Evolutionary conservation across 1,140 invertebrate genomes (phyloP), one percentile per base, ranked within the genome.

Genomic region (Diorhabda elongata): DNA sequence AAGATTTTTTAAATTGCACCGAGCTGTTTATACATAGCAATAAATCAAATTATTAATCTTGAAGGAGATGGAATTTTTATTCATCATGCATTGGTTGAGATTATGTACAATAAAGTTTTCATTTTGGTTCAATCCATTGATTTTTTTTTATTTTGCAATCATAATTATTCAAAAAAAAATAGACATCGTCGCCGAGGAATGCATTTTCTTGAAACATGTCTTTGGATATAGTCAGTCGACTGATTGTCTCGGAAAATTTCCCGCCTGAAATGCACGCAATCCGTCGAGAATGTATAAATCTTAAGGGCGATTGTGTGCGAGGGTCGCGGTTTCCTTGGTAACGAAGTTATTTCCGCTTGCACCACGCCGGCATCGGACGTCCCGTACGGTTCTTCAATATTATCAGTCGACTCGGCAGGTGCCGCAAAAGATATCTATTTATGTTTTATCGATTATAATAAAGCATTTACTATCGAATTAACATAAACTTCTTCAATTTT

Each of bases 231-330:
- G 42, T 7, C 64, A 57, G 56, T 57, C 58, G 58, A 41, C 64
- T 57, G 64, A 66, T 66, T 59, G 64, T 66, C 64, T 66, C 44
- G 41, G 58, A 26, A 66, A 44, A 59, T 56, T 64, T 64, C 52
- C 59, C 64, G 56, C 64, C 64, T 57, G 7, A n/a, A 8, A 8
- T 44, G 63, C 64, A 66, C 64, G 64, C 64, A 59, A 66, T 66
- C 64, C 64, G 56, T 58, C 41, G 56, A 66, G 64, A 66, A 66
- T 66, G 64, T 66, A 66, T 66, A 66, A 66, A 66, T 66, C 64
- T 66, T 66, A 58, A 66, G 64, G 64, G 64, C 59, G 64, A 66
- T 66, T 66, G 64, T 66, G 58, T 66, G n/a, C 47, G 44, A 66
- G 64, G 64, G 64, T 66, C 58, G 64, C 42, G 64, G 64, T 66